These are phyloP conservation scores for Neoarius graeffei DNA, from an alignment of 2,113 vertebrate species.

Conservation along the genomic window DNA sequence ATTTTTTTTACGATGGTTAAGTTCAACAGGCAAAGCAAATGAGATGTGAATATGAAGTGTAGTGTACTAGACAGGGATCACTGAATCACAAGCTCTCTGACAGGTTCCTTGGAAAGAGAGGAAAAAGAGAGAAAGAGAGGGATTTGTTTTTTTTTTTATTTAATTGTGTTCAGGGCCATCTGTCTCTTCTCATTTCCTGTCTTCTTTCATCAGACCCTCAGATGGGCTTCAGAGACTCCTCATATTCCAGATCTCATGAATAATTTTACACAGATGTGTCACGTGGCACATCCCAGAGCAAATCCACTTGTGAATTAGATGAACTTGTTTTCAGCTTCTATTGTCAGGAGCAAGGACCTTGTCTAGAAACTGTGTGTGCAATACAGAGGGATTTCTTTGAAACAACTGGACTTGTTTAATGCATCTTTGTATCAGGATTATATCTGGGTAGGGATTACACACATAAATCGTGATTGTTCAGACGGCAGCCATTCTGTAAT, in stretches of 20 bases:
- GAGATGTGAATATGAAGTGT: conserved; percentile 16
- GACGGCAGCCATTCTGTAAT: not conserved
- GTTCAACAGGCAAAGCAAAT: conserved; percentile 4
- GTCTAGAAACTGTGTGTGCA: not conserved
- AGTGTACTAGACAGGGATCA: not conserved
- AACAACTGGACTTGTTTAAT: not conserved
- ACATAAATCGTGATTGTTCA: not conserved
- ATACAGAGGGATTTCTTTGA: not conserved
- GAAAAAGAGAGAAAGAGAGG: not conserved
- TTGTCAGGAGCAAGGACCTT: not conserved
- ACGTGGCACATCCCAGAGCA: not conserved
- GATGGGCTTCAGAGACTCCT: conserved; percentile 2
- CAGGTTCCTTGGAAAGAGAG: not conserved
- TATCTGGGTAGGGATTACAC: not conserved
- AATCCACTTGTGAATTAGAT: not conserved
- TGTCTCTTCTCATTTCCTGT: conserved; percentile 22
- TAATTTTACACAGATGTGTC: not conserved
- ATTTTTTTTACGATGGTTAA: conserved; percentile 3
- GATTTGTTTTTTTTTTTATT: not conserved
- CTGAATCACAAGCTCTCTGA: conserved; percentile 4
- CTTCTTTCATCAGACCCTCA: conserved; percentile 3
- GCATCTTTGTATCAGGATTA: not conserved
- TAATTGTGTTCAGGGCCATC: not conserved
- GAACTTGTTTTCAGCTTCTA: not conserved
- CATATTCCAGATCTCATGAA: not conserved